phyloP scores from a whole-genome alignment of 2,888 invertebrate genomes.

The Acrobeloides nanus region DNA sequence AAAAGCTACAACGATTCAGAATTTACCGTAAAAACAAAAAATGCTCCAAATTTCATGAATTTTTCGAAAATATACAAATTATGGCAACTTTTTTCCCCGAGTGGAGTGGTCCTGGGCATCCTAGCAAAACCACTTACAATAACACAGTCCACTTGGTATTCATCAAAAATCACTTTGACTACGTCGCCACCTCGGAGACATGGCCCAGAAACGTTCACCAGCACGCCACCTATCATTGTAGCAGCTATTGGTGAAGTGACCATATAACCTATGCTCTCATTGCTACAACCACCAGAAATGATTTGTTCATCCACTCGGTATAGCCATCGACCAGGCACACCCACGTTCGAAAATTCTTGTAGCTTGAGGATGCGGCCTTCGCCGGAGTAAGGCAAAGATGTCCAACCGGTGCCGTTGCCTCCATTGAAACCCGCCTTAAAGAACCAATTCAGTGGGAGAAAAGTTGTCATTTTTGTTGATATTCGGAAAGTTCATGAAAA shows the following conservation, averaged over 20 bases:
- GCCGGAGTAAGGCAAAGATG: constrained; percentile 45
- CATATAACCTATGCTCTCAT: constrained; percentile 40
- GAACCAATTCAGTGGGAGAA: too few relatives aligned
- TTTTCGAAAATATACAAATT: too few relatives aligned
- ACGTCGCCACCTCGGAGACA: constrained; percentile 73
- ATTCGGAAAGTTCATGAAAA: too few relatives aligned
- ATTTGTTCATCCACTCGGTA: constrained; percentile 34
- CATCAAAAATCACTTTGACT: constrained; percentile 59
- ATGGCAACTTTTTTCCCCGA: too few relatives aligned
- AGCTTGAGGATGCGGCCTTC: constrained; percentile 63
- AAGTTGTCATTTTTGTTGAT: too few relatives aligned
- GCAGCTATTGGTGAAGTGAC: constrained; percentile 78
- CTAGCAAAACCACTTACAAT: constrained; percentile 10
- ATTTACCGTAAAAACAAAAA: too few relatives aligned
- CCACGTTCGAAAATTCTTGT: constrained; percentile 51
- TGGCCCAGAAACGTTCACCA: constrained; percentile 87
- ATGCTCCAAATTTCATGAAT: too few relatives aligned
- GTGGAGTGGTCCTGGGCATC: too few relatives aligned
- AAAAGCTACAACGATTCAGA: too few relatives aligned
- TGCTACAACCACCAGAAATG: constrained; percentile 37
- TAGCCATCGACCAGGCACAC: constrained; percentile 55
- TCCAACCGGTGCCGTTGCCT: constrained; percentile 72
- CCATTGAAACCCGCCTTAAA: constrained; percentile 81
- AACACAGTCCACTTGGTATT: constrained; percentile 27
- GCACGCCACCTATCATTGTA: constrained; percentile 91